Evolutionary conservation across 2,888 invertebrate species (phyloP).

Genomic region (Nemapogon koenigi): DNA sequence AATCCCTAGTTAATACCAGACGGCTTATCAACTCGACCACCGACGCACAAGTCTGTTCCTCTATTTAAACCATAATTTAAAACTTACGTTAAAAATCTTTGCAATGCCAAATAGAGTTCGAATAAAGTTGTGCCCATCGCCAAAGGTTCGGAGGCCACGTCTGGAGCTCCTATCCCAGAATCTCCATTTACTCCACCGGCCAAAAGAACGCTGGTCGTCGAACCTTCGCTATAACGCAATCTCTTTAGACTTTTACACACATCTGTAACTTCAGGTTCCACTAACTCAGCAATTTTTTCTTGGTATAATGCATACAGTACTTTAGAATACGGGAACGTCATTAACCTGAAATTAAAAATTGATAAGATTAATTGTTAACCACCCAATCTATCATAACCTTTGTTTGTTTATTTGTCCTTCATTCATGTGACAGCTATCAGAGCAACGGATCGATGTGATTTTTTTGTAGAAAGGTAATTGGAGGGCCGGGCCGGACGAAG

Average conservation of each 20-base stretch:
- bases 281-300: slow-evolving; percentile 71
- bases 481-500: too few species aligned
- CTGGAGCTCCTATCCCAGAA: slow-evolving; percentile 46
- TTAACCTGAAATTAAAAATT: slow-evolving; percentile 55
- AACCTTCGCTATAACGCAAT: slow-evolving; percentile 57
- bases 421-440: background rate
- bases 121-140: slow-evolving; percentile 88
- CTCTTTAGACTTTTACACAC: slow-evolving; percentile 78
- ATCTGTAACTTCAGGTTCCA: slow-evolving; percentile 73
- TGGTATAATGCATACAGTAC: slow-evolving; percentile 77
- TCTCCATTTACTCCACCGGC: slow-evolving; percentile 62
- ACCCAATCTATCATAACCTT: background rate
- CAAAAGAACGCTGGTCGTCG: slow-evolving; percentile 40
- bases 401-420: too few species aligned
- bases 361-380: slow-evolving; percentile 2
- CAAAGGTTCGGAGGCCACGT: slow-evolving; percentile 68
- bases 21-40: too few species aligned
- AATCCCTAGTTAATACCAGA: too few species aligned
- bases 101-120: slow-evolving; percentile 89
- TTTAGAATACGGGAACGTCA: slow-evolving; percentile 77
- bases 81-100: slow-evolving; percentile 81
- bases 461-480: too few species aligned
- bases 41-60: too few species aligned
- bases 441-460: background rate
- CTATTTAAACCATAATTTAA: background rate